Evolutionary conservation across 2,888 invertebrate genomes (phyloP), one percentile per base, ranked within the genome.

Genomic region (Thereva nobilitata): DNA sequence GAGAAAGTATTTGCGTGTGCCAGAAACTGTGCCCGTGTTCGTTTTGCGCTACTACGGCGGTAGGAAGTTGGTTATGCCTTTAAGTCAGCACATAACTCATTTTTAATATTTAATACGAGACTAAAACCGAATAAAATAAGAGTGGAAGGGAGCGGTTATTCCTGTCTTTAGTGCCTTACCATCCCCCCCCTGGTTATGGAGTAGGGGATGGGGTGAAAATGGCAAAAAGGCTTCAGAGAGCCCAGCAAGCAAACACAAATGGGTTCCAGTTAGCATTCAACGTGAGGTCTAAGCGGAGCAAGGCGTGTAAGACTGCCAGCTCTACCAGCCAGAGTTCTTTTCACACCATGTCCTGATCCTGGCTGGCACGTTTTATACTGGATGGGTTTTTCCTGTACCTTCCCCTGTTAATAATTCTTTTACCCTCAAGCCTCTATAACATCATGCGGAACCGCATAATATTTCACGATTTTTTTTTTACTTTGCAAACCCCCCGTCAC

Each of bases 361-460:
- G 40, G 41, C 23, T 38, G 50, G 61, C 61, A 61, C 61, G 61
- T 61, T 61, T 61, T 37, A 23, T 50, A 40, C 50, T 49, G 34
- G 10, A 50, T 50, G 61, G 50, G 41, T 61, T 66, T 49, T 52
- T 40, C 42, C 47, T 37, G 59, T 56, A 38, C 52, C 45, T 38
- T 23, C 23, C 23, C 53, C 49, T 35, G 59, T 42, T 59, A 66
- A 66, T 66, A 66, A 66, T 66, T 66, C 59, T 61, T 66, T 23
- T 23, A 23, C 59, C 35, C 59, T 53, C 44, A 8, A 42, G 50
- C 37, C 53, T 53, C 38, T 44, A 59, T 66, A 59, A 66, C 45
- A 61, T 66, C 61, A 66, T 66, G 66, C 66, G 66, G 59, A 66
- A 66, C 59, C 66, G 66, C 66, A 66, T 66, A 59, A 66, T 66